Evolutionary conservation across 2,888 invertebrate genomes (phyloP).

Genomic region (Parasteatoda lunata): DNA sequence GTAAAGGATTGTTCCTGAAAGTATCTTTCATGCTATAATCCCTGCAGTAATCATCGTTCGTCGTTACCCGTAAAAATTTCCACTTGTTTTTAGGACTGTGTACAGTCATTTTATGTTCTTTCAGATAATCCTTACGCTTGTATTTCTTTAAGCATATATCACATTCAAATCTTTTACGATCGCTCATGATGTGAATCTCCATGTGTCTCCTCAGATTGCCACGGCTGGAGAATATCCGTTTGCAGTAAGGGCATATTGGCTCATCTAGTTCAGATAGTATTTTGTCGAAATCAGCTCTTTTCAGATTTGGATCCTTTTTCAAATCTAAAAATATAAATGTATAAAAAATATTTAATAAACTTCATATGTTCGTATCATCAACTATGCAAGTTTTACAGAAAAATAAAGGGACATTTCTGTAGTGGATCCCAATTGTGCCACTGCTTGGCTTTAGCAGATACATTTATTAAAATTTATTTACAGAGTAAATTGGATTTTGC

Average conservation of each 20-base stretch:
- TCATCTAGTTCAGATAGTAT: slow-evolving; percentile 57
- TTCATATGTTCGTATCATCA: too few species aligned
- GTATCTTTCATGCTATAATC: slow-evolving; percentile 20
- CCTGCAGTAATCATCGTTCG: slow-evolving; percentile 37
- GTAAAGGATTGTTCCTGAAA: slow-evolving; percentile 7
- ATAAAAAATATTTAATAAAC: neutral
- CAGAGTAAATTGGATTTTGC: too few species aligned
- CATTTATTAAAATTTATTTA: too few species aligned
- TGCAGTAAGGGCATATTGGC: slow-evolving; percentile 62
- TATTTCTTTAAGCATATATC: slow-evolving; percentile 66
- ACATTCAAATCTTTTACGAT: slow-evolving; percentile 60
- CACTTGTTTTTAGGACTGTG: slow-evolving; percentile 61
- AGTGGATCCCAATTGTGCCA: too few species aligned
- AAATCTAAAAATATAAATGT: slow-evolving; percentile 11
- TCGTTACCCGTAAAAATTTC: slow-evolving; percentile 38
- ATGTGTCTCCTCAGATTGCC: slow-evolving; percentile 61
- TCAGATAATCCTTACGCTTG: slow-evolving; percentile 64
- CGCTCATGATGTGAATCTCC: slow-evolving; percentile 64
- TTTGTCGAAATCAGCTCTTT: slow-evolving; percentile 53
- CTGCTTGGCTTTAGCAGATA: too few species aligned
- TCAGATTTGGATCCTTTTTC: slow-evolving; percentile 46
- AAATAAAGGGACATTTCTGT: too few species aligned
- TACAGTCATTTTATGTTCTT: slow-evolving; percentile 66
- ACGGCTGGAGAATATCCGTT: slow-evolving; percentile 58
- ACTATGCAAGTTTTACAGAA: too few species aligned